Base-by-base conservation (phyloP, 2,888 invertebrate genomes). In the Elysia crispata region DNA sequence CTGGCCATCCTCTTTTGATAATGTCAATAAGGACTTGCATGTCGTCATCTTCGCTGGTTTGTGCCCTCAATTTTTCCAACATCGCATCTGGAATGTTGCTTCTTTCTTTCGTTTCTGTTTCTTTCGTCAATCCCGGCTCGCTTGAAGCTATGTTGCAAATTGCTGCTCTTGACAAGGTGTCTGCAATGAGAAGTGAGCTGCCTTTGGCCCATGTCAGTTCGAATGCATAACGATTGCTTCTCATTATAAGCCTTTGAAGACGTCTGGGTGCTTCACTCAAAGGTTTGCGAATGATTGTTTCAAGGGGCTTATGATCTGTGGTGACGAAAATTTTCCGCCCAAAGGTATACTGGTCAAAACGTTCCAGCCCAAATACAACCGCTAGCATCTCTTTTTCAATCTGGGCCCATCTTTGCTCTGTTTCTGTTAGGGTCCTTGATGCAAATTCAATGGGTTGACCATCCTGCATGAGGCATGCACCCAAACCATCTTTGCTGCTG, bases 181-280 rank as follows among this genome's bases (percentile, higher is more conserved):
- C 84, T 1, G 50, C 72, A 28, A 72, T 77, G 33, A 28, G 54
- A 5, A 72, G 62, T 18, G 66, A 30, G 18, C 18, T 72, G 0
- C 77, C 72, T 49, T 25, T 25, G 0, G 80, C 74, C 64, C 72
- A 83, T 15, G 69, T 57, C 62, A 86, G 83, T 54, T 80, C 81
- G 23, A 85, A 33, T 33, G 85, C 76, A 66, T 85, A 84, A 62
- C 84, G 31, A 62, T 74, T 50, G 15, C 83, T 72, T 66, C 79
- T 79, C 83, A 85, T 83, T 41, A 85, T 69, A 20, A 84, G 80
- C 23, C 81, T 84, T 66, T 85, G 83, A 20, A 85, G 74, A n/a
- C 83, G 66, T 28, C 50, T 67, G 11, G 67, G 76, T 20, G 76
- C 66, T 67, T 64, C 28, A 11, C 49, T 25, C 13, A 76, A 28